phyloP scores from a whole-genome alignment of 2,113 vertebrate species.

The Pleuronectes platessa region DNA sequence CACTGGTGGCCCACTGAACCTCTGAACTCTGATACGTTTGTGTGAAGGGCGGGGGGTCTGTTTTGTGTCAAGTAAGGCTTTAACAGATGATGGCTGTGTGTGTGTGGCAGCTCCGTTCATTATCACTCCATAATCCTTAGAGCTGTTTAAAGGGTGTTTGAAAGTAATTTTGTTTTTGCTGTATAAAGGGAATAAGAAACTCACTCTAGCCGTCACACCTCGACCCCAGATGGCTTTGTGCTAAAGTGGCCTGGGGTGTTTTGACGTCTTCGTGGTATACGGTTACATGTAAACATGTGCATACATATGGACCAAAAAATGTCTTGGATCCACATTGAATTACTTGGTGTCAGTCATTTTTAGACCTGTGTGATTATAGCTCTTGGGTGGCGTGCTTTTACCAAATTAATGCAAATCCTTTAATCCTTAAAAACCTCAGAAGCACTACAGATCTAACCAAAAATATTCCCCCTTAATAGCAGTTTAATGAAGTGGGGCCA shows the following conservation, averaged over 20 bases:
- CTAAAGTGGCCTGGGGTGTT: conserved; percentile 3
- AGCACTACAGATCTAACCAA: conserved; percentile 57
- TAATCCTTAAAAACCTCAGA: conserved; percentile 67
- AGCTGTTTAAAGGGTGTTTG: conserved; percentile 54
- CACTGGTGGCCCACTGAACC: conserved; percentile 74
- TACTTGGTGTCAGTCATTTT: conserved; percentile 27
- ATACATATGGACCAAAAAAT: conserved; percentile 21
- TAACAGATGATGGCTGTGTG: conserved; percentile 56
- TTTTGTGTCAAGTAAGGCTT: conserved; percentile 67
- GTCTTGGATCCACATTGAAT: conserved; percentile 27
- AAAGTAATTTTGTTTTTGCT: conserved; percentile 43
- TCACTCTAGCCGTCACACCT: conserved; percentile 41
- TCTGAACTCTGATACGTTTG: conserved; percentile 56
- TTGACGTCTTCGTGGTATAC: conserved; percentile 22
- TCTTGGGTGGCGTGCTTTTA: conserved; percentile 61
- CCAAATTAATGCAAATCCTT: conserved; percentile 70
- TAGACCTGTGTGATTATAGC: conserved; percentile 40
- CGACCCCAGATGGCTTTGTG: conserved; percentile 28
- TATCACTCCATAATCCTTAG: conserved; percentile 59
- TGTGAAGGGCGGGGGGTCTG: conserved; percentile 33
- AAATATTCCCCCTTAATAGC: conserved; percentile 55
- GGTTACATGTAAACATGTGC: conserved; percentile 29
- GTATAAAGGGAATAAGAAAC: conserved; percentile 32
- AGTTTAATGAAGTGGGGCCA: conserved; percentile 65
- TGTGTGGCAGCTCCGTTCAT: conserved; percentile 49